Conservation (phyloP, 2,797 vertebrate species). For the Myiotriccus ornatus region DNA sequence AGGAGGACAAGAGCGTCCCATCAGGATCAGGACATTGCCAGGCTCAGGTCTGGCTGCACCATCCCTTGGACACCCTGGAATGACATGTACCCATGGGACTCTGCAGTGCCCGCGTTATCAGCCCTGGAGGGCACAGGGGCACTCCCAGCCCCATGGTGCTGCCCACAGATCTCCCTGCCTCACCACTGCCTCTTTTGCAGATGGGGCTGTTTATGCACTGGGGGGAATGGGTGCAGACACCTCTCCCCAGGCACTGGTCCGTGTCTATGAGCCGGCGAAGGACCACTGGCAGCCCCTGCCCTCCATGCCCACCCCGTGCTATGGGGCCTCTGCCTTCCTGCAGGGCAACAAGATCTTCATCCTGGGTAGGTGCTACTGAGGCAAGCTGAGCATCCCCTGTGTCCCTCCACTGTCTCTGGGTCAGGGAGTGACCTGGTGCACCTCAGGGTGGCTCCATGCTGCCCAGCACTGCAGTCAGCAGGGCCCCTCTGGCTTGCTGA, state of each 20-base stretch:
- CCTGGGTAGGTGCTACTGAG: slow-evolving; percentile 81
- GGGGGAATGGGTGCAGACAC: slow-evolving; percentile 95
- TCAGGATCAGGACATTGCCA: neutral
- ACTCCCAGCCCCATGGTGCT: rapidly evolving
- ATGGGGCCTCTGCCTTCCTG: slow-evolving; percentile 88
- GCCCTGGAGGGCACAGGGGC: neutral
- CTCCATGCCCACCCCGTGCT: slow-evolving; percentile 95
- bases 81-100: rapidly evolving
- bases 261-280: slow-evolving; percentile 87
- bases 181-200: slow-evolving; percentile 72
- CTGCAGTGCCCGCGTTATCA: rapidly evolving
- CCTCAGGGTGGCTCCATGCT: neutral
- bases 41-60: neutral
- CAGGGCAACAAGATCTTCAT: slow-evolving; percentile 91
- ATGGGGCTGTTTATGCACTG: slow-evolving; percentile 88
- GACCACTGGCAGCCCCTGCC: slow-evolving; percentile 89
- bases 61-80: neutral
- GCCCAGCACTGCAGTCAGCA: rapidly evolving
- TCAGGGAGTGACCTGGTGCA: neutral
- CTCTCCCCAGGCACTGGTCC: slow-evolving; percentile 89
- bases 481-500: neutral
- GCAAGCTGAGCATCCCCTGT: rapidly evolving
- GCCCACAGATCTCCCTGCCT: neutral
- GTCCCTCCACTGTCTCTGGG: neutral
- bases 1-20: neutral